A percentile compares a stretch with the other conserved stretches of the same genome.
These are phyloP conservation scores for Drosophila sp. DNA, from an alignment of 1,140 invertebrate genomes.

Conservation along the genomic window DNA sequence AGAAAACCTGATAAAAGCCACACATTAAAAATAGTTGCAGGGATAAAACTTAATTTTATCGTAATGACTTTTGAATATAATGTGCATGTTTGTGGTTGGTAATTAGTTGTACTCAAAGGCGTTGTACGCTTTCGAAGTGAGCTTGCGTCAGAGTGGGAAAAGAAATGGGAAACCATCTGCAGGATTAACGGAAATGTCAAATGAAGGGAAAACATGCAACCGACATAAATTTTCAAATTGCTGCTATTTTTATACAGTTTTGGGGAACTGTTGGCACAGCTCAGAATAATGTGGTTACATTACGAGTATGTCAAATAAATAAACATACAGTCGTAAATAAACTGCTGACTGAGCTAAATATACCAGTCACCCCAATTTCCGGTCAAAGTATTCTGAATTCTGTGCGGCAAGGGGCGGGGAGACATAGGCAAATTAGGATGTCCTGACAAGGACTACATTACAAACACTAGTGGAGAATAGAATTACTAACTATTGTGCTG, in stretches of 20 bases:
- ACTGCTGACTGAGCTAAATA: slow-evolving; percentile 22
- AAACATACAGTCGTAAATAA: slow-evolving; percentile 26
- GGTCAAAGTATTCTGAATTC: not conserved
- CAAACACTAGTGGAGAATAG: slow-evolving; percentile 31
- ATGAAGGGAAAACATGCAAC: not conserved
- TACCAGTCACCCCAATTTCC: not conserved
- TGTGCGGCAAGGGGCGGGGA: slow-evolving; percentile 4
- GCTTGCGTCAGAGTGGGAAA: not conserved
- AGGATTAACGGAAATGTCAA: slow-evolving; percentile 3
- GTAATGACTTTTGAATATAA: not conserved
- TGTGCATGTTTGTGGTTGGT: not conserved
- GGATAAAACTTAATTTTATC: not conserved
- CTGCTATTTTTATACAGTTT: slow-evolving; percentile 25
- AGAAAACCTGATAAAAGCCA: not conserved
- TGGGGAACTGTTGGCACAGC: slow-evolving; percentile 5
- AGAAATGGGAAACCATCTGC: not conserved
- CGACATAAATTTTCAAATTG: slow-evolving; percentile 8
- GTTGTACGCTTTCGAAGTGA: not conserved
- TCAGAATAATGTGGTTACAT: not conserved
- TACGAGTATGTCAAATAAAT: slow-evolving; percentile 26
- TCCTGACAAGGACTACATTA: slow-evolving; percentile 21
- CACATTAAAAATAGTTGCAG: not conserved
- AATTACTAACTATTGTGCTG: not conserved
- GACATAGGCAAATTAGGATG: slow-evolving; percentile 39
- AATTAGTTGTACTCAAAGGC: not conserved